These are phyloP conservation scores for Phymorhynchus buccinoides DNA, from an alignment of 1,140 invertebrate species.

Conservation along the genomic window DNA sequence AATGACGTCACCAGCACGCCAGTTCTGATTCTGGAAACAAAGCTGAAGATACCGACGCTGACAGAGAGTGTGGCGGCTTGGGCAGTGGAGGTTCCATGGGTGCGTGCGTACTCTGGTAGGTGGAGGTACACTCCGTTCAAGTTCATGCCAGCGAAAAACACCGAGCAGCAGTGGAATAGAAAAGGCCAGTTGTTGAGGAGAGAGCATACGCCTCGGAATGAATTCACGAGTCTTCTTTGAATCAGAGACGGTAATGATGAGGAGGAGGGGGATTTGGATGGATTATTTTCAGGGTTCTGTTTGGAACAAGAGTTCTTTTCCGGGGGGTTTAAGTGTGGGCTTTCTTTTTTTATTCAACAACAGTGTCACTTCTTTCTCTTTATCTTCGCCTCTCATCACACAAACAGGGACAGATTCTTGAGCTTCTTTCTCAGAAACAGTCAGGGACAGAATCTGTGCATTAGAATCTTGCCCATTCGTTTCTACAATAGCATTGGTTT, in stretches of 20 bases:
- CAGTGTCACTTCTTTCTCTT: not conserved
- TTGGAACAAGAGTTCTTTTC: not conserved
- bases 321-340: not conserved
- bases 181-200: no score
- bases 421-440: no score
- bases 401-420: no score
- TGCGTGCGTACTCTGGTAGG: slow-evolving; percentile 3
- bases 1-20: not conserved
- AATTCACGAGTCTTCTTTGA: not conserved
- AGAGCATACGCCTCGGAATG: not conserved
- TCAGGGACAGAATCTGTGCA: no score
- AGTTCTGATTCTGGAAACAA: slow-evolving; percentile 11
- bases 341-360: not conserved
- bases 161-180: no score
- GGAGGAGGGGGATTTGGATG: not conserved
- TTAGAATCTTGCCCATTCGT: not conserved
- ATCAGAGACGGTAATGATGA: no score
- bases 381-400: not conserved
- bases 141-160: not conserved
- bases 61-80: not conserved
- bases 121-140: slow-evolving; percentile 5
- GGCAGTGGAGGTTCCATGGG: not conserved
- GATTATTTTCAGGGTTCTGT: not conserved
- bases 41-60: not conserved
- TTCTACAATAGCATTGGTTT: no score